phyloP scores from a whole-genome alignment of 1,140 invertebrate genomes.

The Diorhabda elongata region DNA sequence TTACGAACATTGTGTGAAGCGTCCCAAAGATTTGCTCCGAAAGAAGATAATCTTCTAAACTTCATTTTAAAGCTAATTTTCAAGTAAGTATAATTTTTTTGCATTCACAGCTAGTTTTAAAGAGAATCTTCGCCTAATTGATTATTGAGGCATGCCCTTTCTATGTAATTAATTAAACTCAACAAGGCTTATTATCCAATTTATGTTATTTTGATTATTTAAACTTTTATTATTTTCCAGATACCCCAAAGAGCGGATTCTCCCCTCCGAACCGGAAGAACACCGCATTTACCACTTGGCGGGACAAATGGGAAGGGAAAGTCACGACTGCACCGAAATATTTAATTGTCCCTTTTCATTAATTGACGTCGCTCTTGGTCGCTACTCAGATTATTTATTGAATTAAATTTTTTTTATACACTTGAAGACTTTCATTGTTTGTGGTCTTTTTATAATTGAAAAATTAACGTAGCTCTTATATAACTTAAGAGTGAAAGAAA shows the following conservation, averaged over 20 bases:
- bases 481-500: too few relatives aligned
- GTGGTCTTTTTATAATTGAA: too few relatives aligned
- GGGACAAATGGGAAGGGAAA: slow-evolving; percentile 52
- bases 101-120: neutral
- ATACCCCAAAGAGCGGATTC: slow-evolving; percentile 59
- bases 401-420: neutral
- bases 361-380: slow-evolving; percentile 68
- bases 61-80: slow-evolving; percentile 23
- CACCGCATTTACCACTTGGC: slow-evolving; percentile 64
- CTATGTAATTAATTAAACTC: too few relatives aligned
- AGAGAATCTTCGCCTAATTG: too few relatives aligned
- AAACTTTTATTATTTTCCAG: slow-evolving; percentile 16
- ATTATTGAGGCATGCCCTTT: too few relatives aligned
- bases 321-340: slow-evolving; percentile 52
- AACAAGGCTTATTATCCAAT: too few relatives aligned
- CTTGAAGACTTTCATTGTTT: too few relatives aligned
- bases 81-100: slow-evolving; percentile 16
- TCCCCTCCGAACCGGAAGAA: slow-evolving; percentile 61
- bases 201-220: too few relatives aligned
- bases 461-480: too few relatives aligned
- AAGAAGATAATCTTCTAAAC: slow-evolving; percentile 24
- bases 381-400: slow-evolving; percentile 49
- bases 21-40: slow-evolving; percentile 26
- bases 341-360: slow-evolving; percentile 67
- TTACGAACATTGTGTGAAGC: slow-evolving; percentile 53